phyloP scores from a whole-genome alignment of 2,797 vertebrate species.

The Sciurus carolinensis region DNA sequence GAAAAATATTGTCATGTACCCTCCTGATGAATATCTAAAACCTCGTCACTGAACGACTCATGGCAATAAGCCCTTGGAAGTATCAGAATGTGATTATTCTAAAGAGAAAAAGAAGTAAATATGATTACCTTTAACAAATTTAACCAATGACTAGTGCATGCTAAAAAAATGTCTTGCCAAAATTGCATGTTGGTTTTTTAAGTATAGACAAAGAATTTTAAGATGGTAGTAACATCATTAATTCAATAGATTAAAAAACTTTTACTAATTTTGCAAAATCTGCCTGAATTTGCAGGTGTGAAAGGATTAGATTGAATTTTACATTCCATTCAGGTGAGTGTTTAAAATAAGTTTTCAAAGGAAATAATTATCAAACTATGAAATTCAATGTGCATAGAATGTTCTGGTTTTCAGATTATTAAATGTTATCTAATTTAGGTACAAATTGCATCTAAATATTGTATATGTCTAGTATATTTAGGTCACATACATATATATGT shows the following conservation, averaged over 20 bases:
- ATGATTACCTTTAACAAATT: conserved; percentile 31
- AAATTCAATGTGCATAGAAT: neutral
- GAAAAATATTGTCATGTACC: neutral
- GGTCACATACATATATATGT: no score
- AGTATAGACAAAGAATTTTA: neutral
- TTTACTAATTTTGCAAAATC: neutral
- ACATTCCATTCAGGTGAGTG: neutral
- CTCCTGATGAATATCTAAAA: neutral
- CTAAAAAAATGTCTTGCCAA: neutral
- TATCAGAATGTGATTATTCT: conserved; percentile 43
- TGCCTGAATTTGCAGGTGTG: neutral
- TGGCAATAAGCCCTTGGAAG: conserved; percentile 16
- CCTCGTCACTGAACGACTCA: neutral
- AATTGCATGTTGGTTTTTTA: neutral
- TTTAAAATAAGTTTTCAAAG: neutral
- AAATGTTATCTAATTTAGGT: neutral
- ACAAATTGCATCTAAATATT: neutral
- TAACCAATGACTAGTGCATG: neutral
- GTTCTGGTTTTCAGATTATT: neutral
- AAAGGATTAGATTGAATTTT: neutral
- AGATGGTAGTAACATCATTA: neutral
- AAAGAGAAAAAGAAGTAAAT: conserved; percentile 3
- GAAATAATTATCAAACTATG: neutral
- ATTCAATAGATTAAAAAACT: neutral
- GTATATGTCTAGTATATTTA: neutral